phyloP scores from a whole-genome alignment of 2,113 vertebrate species.

The Eudyptes chrysolophus region DNA sequence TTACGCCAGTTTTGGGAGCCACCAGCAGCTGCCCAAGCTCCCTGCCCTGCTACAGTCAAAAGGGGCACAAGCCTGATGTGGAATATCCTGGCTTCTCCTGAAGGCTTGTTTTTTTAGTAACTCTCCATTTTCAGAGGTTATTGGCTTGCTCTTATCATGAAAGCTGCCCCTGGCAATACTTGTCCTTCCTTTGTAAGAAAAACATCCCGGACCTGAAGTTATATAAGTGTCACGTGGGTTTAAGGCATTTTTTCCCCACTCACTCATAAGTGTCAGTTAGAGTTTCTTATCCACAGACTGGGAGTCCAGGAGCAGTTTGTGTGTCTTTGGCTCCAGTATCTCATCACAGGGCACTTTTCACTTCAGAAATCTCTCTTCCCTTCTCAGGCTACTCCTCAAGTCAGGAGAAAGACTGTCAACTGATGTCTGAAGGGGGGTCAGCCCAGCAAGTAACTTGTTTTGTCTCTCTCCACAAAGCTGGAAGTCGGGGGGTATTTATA shows the following conservation, averaged over 20 bases:
- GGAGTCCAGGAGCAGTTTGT: conserved; percentile 10
- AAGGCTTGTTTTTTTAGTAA: neutral
- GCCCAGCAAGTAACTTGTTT: neutral
- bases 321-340: conserved; percentile 26
- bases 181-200: conserved; percentile 17
- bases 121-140: conserved; percentile 26
- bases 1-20: neutral
- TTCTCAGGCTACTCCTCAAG: conserved; percentile 41
- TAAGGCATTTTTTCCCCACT: conserved; percentile 51
- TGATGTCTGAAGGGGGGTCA: neutral
- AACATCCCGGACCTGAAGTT: conserved; percentile 42
- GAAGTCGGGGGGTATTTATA: neutral
- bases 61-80: neutral
- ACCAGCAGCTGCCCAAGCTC: neutral
- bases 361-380: conserved; percentile 22
- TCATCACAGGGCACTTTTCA: conserved; percentile 54
- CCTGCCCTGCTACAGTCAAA: neutral
- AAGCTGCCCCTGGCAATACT: conserved; percentile 32
- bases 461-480: neutral
- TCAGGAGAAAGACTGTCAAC: neutral
- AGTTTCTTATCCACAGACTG: conserved; percentile 56
- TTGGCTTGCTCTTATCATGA: conserved; percentile 45
- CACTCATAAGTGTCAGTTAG: conserved; percentile 37
- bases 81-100: neutral
- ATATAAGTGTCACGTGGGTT: conserved; percentile 48